phyloP scores from a whole-genome alignment of 1,140 invertebrate genomes.

The Apis cerana region DNA sequence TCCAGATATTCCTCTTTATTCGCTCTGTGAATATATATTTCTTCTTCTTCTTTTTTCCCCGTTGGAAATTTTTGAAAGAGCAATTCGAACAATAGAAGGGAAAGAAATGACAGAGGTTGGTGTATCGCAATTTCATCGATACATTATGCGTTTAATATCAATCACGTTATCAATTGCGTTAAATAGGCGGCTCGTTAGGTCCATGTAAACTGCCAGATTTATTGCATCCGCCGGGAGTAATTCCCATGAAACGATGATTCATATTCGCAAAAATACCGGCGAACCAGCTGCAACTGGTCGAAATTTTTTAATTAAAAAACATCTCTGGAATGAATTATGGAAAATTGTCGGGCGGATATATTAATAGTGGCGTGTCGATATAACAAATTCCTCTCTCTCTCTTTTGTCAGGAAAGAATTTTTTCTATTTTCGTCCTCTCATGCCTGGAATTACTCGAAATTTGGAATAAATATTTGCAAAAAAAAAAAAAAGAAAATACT shows the following conservation, averaged over 20 bases:
- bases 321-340: background rate
- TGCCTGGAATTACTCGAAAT: no score
- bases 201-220: conserved; percentile 11
- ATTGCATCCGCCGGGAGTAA: background rate
- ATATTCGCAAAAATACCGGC: conserved; percentile 6
- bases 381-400: background rate
- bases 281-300: background rate
- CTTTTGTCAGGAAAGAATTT: no score
- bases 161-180: background rate
- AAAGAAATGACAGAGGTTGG: no score
- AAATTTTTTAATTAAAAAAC: conserved; percentile 2
- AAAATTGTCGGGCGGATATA: background rate
- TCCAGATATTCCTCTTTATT: no score
- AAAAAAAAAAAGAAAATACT: no score
- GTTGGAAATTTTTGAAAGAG: background rate
- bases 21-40: no score
- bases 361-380: background rate
- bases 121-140: background rate
- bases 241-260: conserved; percentile 9
- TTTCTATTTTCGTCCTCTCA: background rate
- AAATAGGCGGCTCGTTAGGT: conserved; percentile 21
- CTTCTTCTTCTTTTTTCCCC: no score
- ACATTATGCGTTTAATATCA: background rate
- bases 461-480: no score
- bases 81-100: no score